Evolutionary conservation across 2,797 vertebrate genomes (phyloP).

Genomic region (Erethizon dorsatum): DNA sequence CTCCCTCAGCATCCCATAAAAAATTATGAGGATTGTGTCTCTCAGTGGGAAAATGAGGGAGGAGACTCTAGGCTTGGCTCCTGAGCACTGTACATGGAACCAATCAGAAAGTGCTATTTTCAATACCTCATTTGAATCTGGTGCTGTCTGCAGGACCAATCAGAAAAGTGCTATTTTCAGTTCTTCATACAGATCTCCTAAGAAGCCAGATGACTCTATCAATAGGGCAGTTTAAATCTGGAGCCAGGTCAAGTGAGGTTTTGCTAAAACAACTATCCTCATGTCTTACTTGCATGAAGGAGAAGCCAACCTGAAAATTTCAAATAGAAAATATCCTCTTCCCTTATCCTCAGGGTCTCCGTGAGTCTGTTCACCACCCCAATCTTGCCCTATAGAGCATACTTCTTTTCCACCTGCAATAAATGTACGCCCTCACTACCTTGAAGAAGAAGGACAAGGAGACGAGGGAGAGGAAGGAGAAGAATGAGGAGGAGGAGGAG

Average conservation of each 20-base stretch:
- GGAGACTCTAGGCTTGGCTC: background rate
- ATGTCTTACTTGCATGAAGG: background rate
- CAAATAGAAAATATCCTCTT: background rate
- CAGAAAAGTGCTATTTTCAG: background rate
- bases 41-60: background rate
- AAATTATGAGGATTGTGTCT: background rate
- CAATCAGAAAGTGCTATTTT: background rate
- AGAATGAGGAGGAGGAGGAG: background rate
- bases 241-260: background rate
- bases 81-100: background rate
- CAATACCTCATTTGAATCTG: background rate
- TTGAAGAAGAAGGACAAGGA: background rate
- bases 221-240: background rate
- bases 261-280: background rate
- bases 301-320: background rate
- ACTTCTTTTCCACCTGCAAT: background rate
- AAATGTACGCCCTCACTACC: background rate
- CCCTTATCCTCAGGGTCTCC: background rate
- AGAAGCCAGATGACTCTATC: background rate
- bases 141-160: background rate
- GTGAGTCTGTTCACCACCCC: background rate
- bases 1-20: background rate
- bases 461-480: too few species aligned
- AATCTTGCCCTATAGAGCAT: background rate
- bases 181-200: background rate